Base-by-base conservation (phyloP, 2,113 vertebrate species). In the Solea senegalensis region DNA sequence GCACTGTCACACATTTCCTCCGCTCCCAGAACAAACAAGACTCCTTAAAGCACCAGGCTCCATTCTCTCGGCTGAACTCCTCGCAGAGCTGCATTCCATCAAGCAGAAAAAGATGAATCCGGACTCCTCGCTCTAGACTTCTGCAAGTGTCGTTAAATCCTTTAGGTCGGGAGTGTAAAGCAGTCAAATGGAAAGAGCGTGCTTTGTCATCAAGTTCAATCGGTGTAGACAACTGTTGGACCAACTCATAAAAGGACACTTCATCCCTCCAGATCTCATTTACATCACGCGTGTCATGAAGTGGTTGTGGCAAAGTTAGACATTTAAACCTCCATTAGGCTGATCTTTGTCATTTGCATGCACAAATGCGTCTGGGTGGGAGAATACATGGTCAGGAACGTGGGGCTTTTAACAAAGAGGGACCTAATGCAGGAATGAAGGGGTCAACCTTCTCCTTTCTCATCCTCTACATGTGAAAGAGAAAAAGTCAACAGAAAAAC, bases 1-100 rank as follows among this genome's bases (percentile, higher is more conserved):
- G 21, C 61, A 53, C 57, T 69, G 74, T 70, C 75, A 75, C 68
- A 79, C 77, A 70, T 62, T 58, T 72, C 75, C 76, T 60, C 44
- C 65, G 12, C 67, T 66, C 57, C 61, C 48, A 40, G 56, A 77
- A 81, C 76, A 79, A 82, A 81, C 71, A 69, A 26, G 15, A 63
- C 66, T 11, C 66, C 74, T 55, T 83, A 65, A 46, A 81, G 69
- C 77, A 60, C 70, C 49, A 16, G 60, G 75, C 74, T 51, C 68
- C 73, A 46, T 78, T 78, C 59, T 72, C 34, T n/a, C 13, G 3
- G 64, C 57, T 54, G 62, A 73, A 66, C 69, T 77, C 40, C 78
- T 65, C 51, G 14, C 54, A 0, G 56, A 78, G 62, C 76, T 43
- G 57, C 50, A 46, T 70, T 48, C 54, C 46, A 62, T 69, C 75